These are phyloP conservation scores for Oryzias dopingdopingensis DNA, from an alignment of 2,797 vertebrate genomes.

Conservation along the genomic window DNA sequence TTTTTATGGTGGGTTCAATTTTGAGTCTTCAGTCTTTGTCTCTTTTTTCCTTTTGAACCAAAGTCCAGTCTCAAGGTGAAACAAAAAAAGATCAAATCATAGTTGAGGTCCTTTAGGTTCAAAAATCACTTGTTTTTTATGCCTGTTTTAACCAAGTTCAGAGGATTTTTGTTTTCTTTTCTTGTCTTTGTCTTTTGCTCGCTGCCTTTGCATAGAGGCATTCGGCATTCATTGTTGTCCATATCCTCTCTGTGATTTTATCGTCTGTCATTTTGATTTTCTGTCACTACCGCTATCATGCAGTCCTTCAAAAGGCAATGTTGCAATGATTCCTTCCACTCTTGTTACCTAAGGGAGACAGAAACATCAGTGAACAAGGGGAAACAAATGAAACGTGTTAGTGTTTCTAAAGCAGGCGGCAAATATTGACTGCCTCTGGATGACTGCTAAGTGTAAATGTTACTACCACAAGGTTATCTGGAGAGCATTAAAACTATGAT, in stretches of 20 bases:
- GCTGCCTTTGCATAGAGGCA: constrained; percentile 91
- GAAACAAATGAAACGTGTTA: constrained; percentile 18
- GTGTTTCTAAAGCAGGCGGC: constrained; percentile 22
- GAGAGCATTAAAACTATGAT: constrained; percentile 26
- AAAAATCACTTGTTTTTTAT: constrained; percentile 71
- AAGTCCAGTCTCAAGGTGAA: constrained; percentile 69
- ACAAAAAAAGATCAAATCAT: constrained; percentile 69
- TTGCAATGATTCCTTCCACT: constrained; percentile 83
- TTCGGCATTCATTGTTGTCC: constrained; percentile 74
- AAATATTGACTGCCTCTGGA: constrained; percentile 15
- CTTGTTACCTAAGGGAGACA: constrained; percentile 83
- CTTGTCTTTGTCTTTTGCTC: constrained; percentile 69
- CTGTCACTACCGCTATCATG: constrained; percentile 74
- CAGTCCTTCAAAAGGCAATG: constrained; percentile 91
- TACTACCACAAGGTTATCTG: constrained; percentile 20
- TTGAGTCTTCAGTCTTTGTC: constrained; percentile 68
- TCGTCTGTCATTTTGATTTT: constrained; percentile 37
- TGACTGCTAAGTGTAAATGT: constrained; percentile 5
- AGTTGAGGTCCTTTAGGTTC: constrained; percentile 71
- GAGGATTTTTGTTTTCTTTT: constrained; percentile 75
- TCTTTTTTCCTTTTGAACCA: constrained; percentile 78
- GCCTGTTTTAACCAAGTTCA: constrained; percentile 85
- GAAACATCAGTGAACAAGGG: constrained; percentile 33
- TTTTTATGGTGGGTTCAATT: constrained; percentile 77
- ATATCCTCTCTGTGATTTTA: constrained; percentile 42